phyloP scores from a whole-genome alignment of 2,797 vertebrate species.

The Merluccius polli region DNA sequence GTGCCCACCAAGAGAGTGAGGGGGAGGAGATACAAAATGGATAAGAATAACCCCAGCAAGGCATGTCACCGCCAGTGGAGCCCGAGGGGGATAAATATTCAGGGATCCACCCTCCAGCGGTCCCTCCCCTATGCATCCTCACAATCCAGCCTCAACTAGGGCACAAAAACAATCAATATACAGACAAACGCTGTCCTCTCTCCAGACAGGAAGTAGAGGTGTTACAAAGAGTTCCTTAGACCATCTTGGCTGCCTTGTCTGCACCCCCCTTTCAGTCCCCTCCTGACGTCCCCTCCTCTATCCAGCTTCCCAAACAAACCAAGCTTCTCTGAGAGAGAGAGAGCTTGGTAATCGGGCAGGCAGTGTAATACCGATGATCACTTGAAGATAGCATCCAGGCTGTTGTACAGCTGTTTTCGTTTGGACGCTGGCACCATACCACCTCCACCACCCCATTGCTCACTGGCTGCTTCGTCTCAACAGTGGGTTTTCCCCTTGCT shows the following conservation, averaged over 20 bases:
- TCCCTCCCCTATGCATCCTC: slow-evolving; percentile 36
- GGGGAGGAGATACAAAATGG: not conserved
- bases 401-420: slow-evolving; percentile 49
- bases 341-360: slow-evolving; percentile 32
- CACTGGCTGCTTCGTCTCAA: slow-evolving; percentile 29
- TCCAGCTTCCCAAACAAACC: not conserved
- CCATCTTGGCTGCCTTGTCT: slow-evolving; percentile 18
- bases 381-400: slow-evolving; percentile 24
- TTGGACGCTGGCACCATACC: slow-evolving; percentile 30
- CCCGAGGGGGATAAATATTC: slow-evolving; percentile 24
- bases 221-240: slow-evolving; percentile 42
- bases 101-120: slow-evolving; percentile 24
- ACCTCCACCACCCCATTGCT: slow-evolving; percentile 20
- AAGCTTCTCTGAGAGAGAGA: slow-evolving; percentile 6
- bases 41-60: slow-evolving; percentile 49
- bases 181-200: slow-evolving; percentile 40
- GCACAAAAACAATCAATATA: slow-evolving; percentile 65
- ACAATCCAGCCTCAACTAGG: slow-evolving; percentile 45
- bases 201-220: slow-evolving; percentile 51
- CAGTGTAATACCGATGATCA: slow-evolving; percentile 36
- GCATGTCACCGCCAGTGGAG: slow-evolving; percentile 14
- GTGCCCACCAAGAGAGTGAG: slow-evolving; percentile 15
- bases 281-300: not conserved
- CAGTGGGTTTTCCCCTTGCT: slow-evolving; percentile 7
- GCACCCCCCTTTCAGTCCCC: slow-evolving; percentile 10